phyloP scores from a whole-genome alignment of 64 coral and sea anemone genomes.

The Montipora sp. region DNA sequence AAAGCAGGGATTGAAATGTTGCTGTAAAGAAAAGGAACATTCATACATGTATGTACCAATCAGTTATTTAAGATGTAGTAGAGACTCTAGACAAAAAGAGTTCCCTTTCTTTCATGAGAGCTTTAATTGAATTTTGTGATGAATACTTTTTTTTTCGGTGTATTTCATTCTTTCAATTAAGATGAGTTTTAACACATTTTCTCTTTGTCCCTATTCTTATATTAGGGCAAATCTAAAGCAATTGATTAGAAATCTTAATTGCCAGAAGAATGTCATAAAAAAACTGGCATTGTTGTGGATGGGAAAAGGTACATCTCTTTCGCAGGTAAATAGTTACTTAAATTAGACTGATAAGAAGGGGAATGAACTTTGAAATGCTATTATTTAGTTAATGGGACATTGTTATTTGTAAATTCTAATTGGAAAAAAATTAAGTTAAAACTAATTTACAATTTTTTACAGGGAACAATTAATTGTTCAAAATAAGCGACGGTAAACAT shows the following conservation, averaged over 20 bases:
- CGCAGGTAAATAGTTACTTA: neutral
- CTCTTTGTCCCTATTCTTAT: neutral
- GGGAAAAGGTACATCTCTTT: neutral
- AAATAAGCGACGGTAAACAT: too few relatives aligned
- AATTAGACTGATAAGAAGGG: neutral
- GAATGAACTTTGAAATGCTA: too few relatives aligned
- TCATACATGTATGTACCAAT: neutral
- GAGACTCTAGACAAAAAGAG: constrained; percentile 4
- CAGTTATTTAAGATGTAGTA: constrained; percentile 10
- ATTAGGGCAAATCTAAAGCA: constrained; percentile 25
- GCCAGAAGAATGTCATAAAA: neutral
- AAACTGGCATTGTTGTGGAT: neutral
- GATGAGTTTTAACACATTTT: too few relatives aligned
- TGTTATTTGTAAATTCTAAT: too few relatives aligned
- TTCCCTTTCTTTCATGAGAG: constrained; percentile 4
- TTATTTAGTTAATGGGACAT: too few relatives aligned
- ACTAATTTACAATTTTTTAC: too few relatives aligned
- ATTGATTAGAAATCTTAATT: constrained; percentile 2
- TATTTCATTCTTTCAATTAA: neutral
- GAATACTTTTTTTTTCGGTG: neutral
- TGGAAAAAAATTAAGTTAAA: too few relatives aligned
- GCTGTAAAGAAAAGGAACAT: too few relatives aligned
- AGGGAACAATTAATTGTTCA: too few relatives aligned
- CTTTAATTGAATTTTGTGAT: neutral
- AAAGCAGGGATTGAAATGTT: too few relatives aligned